Evolutionary conservation across 2,888 invertebrate genomes (phyloP), one percentile per base, ranked within the genome.

Genomic region (Teinopalpus imperialis): DNA sequence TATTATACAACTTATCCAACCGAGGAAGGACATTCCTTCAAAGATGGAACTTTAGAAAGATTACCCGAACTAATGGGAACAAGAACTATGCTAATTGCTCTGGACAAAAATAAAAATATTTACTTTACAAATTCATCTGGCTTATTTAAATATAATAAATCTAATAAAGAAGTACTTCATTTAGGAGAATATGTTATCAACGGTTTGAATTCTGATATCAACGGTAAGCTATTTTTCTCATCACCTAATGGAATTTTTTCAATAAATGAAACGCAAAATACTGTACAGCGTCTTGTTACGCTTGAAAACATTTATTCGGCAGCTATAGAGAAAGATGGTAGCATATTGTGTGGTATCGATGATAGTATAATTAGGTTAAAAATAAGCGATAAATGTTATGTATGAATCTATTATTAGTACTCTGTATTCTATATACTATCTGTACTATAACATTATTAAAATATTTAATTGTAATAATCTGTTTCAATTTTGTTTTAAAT

Each of bases 1-100:
- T 85, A 79, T 53, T 82, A 72, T 46, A 71, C 79, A 1, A 68
- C 63, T 0, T 80, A 72, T 27, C 55, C 61, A 23, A 43, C 51
- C 2, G 63, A 63, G 44, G 26, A 46, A 7, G 48, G 52, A 2
- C 57, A 57, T 32, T 20, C 54, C 1, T 56, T 36, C 13, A 56
- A 53, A 18, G 45, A 59, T 18, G 56, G 55, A 12, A 14, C 23
- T 4, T 24, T 34, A 6, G 18, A 53, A 36, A 46, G 36, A 31
- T 48, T 65, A 2, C 47, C 52, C 3, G 51, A 63, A 34, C 23
- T 65, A 8, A 24, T 9, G 1, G 32, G 54, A 12, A 63, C 61
- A 4, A 50, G 21, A 14, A 54, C 49, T 16, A 57, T 65, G 58
- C 10, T 63, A 10, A 35, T 63, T 2, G 60, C 58, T 13, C 6